These are phyloP conservation scores for Mycalesis mineus DNA, from an alignment of 2,888 invertebrate genomes.

Conservation along the genomic window DNA sequence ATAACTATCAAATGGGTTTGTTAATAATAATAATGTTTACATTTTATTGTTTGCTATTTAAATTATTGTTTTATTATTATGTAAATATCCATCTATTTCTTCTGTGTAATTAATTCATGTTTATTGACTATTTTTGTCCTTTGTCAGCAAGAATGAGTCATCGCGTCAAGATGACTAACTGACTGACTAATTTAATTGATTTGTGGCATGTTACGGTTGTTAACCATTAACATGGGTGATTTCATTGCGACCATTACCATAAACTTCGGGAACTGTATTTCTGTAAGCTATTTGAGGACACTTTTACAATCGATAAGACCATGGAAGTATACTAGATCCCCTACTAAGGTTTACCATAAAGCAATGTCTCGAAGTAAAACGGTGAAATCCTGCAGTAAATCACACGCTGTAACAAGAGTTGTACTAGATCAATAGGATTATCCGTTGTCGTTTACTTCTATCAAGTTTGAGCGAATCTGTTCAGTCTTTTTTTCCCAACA, in stretches of 20 bases:
- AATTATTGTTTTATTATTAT: constrained; percentile 5
- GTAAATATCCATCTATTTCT: constrained; percentile 3
- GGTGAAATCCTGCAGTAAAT: no score
- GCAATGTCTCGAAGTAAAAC: neutral
- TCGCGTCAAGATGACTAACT: constrained; percentile 62
- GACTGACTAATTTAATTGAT: constrained; percentile 71
- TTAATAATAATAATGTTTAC: neutral
- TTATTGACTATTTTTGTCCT: constrained; percentile 32
- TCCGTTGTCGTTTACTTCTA: no score
- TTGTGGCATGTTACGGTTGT: constrained; percentile 64
- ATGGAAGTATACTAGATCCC: neutral
- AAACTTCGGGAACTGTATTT: constrained; percentile 16
- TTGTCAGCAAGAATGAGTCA: constrained; percentile 60
- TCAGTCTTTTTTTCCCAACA: no score
- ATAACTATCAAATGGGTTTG: constrained; percentile 25
- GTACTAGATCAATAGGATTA: no score
- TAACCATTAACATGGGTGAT: constrained; percentile 60
- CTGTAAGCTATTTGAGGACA: constrained; percentile 7
- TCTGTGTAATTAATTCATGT: constrained; percentile 16
- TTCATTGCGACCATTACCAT: constrained; percentile 40
- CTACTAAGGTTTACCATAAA: neutral
- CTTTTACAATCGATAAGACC: constrained; percentile 6
- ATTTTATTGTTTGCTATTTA: neutral
- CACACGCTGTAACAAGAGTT: no score
- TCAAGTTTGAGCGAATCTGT: no score